Conservation (phyloP, 2,888 invertebrate genomes). For the Salpingus planirostris region DNA sequence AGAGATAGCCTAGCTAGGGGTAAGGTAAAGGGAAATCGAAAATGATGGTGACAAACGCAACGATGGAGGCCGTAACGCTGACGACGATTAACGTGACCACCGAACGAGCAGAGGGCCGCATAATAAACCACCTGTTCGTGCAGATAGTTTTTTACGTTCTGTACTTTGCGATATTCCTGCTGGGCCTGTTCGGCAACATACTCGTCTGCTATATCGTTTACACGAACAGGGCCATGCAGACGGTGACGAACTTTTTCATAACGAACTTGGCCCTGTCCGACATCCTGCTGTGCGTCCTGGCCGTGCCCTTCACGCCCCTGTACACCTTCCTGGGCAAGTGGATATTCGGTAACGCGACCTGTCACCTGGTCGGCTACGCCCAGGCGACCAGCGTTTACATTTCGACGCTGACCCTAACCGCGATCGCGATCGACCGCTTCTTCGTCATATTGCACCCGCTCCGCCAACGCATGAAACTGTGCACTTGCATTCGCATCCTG, state of each 20-base stretch:
- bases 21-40: too few species aligned
- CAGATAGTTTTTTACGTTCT: constrained; percentile 67
- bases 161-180: constrained; percentile 76
- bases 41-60: constrained; percentile 17
- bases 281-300: constrained; percentile 83
- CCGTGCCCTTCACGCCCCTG: constrained; percentile 93
- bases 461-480: constrained; percentile 81
- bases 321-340: constrained; percentile 88
- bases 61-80: constrained; percentile 13
- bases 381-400: constrained; percentile 96
- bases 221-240: constrained; percentile 91
- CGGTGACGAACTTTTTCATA: constrained; percentile 96
- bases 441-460: constrained; percentile 96
- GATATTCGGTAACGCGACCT: constrained; percentile 86
- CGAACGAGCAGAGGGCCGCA: constrained; percentile 35
- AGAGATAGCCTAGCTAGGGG: too few species aligned
- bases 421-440: constrained; percentile 95
- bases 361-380: constrained; percentile 88
- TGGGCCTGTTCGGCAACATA: constrained; percentile 83
- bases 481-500: constrained; percentile 77
- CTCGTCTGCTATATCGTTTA: constrained; percentile 91
- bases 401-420: constrained; percentile 90
- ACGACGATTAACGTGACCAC: constrained; percentile 11
- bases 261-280: constrained; percentile 94
- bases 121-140: constrained; percentile 53